Base-by-base conservation (phyloP, 2,797 vertebrate species). In the Enteromius mattozi region DNA sequence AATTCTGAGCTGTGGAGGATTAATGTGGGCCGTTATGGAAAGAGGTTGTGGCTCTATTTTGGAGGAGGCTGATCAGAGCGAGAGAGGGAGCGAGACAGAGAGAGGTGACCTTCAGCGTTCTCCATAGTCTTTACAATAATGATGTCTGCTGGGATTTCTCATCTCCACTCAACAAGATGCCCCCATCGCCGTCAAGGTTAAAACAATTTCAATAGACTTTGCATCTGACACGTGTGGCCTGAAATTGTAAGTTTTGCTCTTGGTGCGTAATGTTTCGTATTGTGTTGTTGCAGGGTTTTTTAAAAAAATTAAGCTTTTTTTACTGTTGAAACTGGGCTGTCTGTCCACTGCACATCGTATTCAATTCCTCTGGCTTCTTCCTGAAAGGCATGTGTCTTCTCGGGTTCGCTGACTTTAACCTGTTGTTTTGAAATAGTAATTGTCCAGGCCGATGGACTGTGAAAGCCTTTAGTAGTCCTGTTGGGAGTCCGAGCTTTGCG, bases 91-190 rank as follows among this genome's bases (percentile, higher is more conserved):
- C 66, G 69, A 66, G 78, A 68, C 63, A 30, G 74, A 79, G 74
- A 51, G 82, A 83, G 83, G 78, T 89, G 86, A 89, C 89, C 89
- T 89, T 89, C 81, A 87, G 83, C 65, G 56, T 82, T 78, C 84
- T 82, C 65, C 79, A 63, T 83, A 72, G 80, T 87, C 86, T 86
- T 87, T 81, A 75, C 84, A 83, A 85, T 89, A 87, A 89, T 89
- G 82, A 88, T 89, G 84, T 88, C 81, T 87, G 87, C 86, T 85
- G 88, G 85, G 88, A 78, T 87, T 86, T 85, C 82, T 80, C 82
- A 86, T 84, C 84, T 85, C 59, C 71, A 80, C 85, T 85, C 76
- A 85, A 78, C 77, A 85, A 87, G 86, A 85, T 80, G 82, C 82
- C 86, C 81, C 82, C 75, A 83, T 85, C 80, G 79, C 59, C 79